A percentile compares a stretch with the other conserved stretches of the same genome.
Evolutionary conservation across 1,140 invertebrate species (phyloP).

Genomic region (Chelonus insularis): DNA sequence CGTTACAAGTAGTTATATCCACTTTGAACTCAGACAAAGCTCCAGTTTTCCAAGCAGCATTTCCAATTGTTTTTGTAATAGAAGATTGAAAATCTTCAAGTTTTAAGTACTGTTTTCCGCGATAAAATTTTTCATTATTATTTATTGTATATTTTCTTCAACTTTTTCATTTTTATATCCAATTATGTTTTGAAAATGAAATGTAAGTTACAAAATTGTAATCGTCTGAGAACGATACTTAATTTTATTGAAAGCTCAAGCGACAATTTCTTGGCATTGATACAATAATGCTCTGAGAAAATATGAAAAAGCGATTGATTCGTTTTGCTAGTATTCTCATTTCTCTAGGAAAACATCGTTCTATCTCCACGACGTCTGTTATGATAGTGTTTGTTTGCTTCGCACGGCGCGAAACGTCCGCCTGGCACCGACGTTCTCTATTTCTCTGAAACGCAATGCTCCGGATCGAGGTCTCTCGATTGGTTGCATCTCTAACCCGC

Average conservation of each 20-base stretch:
- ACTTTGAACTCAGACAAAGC: conserved; percentile 4
- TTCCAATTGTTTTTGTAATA: conserved; percentile 4
- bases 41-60: not conserved
- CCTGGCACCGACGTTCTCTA: conserved; percentile 4
- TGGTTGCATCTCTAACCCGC: not conserved
- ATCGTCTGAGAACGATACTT: not conserved
- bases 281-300: not conserved
- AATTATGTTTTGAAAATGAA: not conserved
- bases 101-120: conserved; percentile 13
- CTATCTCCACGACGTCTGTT: not conserved
- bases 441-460: conserved; percentile 11
- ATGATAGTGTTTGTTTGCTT: not conserved
- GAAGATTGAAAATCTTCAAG: conserved; percentile 13
- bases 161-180: not conserved
- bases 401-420: not conserved
- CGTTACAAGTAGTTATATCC: conserved; percentile 9
- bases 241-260: not conserved
- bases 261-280: too few species aligned
- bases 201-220: not conserved
- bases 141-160: not conserved
- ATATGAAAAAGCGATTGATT: not conserved
- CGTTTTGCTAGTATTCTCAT: not conserved
- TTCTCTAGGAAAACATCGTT: not conserved
- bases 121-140: conserved; percentile 12
- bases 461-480: conserved; percentile 14